phyloP scores from a whole-genome alignment of 35 echinoderm and acorn worm species.

The Acanthaster planci region DNA sequence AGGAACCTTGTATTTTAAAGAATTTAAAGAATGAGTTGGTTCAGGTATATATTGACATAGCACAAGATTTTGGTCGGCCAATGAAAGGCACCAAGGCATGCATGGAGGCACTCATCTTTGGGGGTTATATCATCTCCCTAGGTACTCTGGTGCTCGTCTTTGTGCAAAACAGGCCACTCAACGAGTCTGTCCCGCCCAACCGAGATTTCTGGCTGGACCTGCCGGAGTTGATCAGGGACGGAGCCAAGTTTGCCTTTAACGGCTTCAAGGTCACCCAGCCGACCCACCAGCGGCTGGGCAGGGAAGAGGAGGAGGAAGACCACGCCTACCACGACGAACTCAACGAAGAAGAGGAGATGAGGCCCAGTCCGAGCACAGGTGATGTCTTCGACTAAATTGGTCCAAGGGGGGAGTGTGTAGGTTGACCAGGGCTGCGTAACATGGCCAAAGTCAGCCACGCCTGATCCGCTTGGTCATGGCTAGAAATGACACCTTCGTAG shows the following conservation, averaged over 20 bases:
- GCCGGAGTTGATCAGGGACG: constrained; percentile 19
- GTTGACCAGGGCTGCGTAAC: too few species aligned
- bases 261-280: background rate
- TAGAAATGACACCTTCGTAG: too few species aligned
- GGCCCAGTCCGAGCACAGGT: background rate
- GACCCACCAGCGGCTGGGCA: background rate
- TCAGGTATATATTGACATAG: too few species aligned
- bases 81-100: too few species aligned
- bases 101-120: too few species aligned
- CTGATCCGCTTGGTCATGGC: too few species aligned
- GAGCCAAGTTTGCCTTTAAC: constrained; percentile 18
- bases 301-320: background rate
- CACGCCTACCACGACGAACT: background rate
- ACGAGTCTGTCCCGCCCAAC: constrained; percentile 30
- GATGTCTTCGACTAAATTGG: background rate
- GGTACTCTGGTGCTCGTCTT: constrained; percentile 4
- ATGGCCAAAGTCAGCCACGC: too few species aligned
- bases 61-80: too few species aligned
- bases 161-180: background rate
- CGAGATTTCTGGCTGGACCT: constrained; percentile 22
- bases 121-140: background rate
- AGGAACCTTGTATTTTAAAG: too few species aligned
- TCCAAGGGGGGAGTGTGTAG: too few species aligned
- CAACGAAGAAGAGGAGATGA: background rate
- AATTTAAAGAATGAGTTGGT: too few species aligned